Evolutionary conservation across 2,113 vertebrate species (phyloP).

Genomic region (Monopterus albus): DNA sequence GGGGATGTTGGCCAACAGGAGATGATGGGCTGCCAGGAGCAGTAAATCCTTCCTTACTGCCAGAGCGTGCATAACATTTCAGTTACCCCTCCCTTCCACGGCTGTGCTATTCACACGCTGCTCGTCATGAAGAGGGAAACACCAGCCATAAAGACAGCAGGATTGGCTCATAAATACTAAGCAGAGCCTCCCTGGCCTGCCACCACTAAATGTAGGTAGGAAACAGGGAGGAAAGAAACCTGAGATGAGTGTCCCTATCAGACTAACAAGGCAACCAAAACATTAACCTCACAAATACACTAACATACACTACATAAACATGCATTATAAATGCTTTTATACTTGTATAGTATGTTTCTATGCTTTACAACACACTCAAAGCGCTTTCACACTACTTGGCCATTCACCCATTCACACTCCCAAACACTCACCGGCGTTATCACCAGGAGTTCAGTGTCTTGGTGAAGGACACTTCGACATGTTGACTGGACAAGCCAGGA

Average conservation of each 20-base stretch:
- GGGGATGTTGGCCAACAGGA: background rate
- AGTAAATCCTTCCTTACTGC: conserved; percentile 14
- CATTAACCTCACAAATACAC: conserved; percentile 32
- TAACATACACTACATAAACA: no score
- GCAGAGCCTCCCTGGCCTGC: conserved; percentile 22
- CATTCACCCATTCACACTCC: no score
- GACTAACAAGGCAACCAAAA: conserved; percentile 48
- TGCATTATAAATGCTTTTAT: no score
- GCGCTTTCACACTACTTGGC: no score
- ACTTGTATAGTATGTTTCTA: no score
- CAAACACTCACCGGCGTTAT: no score
- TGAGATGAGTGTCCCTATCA: conserved; percentile 33
- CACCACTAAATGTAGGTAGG: conserved; percentile 47
- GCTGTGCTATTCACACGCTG: conserved; percentile 31
- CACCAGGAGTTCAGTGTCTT: no score
- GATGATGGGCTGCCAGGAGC: background rate
- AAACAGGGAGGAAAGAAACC: conserved; percentile 46
- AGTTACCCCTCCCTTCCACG: background rate
- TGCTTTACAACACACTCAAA: no score
- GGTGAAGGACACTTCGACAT: no score
- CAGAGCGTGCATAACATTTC: conserved; percentile 50
- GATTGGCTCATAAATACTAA: conserved; percentile 59
- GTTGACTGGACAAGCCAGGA: no score
- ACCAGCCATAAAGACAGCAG: conserved; percentile 63
- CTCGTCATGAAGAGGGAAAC: conserved; percentile 64